phyloP scores from a whole-genome alignment of 2,888 invertebrate genomes.

The Chaetoderma sp. region DNA sequence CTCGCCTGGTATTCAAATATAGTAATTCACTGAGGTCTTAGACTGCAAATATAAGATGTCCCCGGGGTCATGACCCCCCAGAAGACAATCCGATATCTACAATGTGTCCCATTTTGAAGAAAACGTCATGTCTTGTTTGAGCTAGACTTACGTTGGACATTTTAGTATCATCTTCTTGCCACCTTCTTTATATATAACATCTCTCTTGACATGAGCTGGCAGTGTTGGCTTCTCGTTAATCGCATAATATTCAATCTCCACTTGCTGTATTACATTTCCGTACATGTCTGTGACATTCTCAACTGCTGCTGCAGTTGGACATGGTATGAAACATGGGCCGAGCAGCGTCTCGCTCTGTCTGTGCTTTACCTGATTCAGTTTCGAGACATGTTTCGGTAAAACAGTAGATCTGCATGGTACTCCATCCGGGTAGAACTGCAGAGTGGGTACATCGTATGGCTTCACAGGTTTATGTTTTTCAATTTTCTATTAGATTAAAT shows the following conservation, averaged over 20 bases:
- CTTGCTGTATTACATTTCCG: slow-evolving; percentile 75
- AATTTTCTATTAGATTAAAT: slow-evolving; percentile 51
- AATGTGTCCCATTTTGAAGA: no score
- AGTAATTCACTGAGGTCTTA: no score
- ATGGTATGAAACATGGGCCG: slow-evolving; percentile 70
- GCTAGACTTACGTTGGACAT: slow-evolving; percentile 50
- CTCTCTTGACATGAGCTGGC: slow-evolving; percentile 50
- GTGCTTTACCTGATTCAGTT: slow-evolving; percentile 66
- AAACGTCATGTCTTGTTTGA: no score
- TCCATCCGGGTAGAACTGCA: slow-evolving; percentile 69
- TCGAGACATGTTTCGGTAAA: slow-evolving; percentile 67
- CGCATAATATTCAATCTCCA: slow-evolving; percentile 68
- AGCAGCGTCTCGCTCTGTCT: slow-evolving; percentile 74
- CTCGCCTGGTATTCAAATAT: no score
- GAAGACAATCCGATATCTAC: no score
- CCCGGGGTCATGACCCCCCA: no score
- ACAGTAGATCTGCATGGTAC: slow-evolving; percentile 75
- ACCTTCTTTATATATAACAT: slow-evolving; percentile 48
- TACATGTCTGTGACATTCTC: slow-evolving; percentile 72
- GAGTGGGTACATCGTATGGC: slow-evolving; percentile 48
- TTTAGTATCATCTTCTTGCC: slow-evolving; percentile 48
- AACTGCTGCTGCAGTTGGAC: slow-evolving; percentile 47
- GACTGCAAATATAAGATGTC: no score
- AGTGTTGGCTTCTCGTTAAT: slow-evolving; percentile 42
- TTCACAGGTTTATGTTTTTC: slow-evolving; percentile 35